These are phyloP conservation scores for Osmerus eperlanus DNA, from an alignment of 2,113 vertebrate genomes.

Conservation along the genomic window DNA sequence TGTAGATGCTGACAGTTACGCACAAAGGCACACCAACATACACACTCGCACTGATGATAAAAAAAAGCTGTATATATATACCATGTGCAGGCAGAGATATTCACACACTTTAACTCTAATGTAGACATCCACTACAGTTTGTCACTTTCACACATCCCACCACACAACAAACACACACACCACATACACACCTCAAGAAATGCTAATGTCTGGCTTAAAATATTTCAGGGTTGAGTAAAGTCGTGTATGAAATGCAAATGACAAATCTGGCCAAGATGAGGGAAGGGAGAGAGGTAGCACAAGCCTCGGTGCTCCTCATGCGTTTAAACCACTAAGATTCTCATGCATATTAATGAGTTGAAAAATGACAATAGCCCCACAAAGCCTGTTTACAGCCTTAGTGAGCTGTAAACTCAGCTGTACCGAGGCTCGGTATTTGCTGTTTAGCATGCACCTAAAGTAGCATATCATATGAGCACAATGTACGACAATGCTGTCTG, in stretches of 20 bases:
- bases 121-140: neutral
- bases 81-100: too few relatives aligned
- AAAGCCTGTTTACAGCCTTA: slow-evolving; percentile 72
- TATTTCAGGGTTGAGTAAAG: slow-evolving; percentile 49
- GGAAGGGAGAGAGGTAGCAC: slow-evolving; percentile 16
- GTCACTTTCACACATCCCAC: neutral
- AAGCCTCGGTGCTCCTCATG: slow-evolving; percentile 51
- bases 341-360: slow-evolving; percentile 76
- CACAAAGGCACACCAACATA: slow-evolving; percentile 12
- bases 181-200: slow-evolving; percentile 7
- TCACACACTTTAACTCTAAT: neutral
- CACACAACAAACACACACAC: neutral
- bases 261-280: slow-evolving; percentile 32
- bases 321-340: slow-evolving; percentile 70
- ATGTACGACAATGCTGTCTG: slow-evolving; percentile 46
- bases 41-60: neutral
- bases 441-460: slow-evolving; percentile 51
- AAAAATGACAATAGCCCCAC: slow-evolving; percentile 74
- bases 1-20: slow-evolving; percentile 17
- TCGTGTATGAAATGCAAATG: slow-evolving; percentile 51
- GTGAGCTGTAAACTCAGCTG: slow-evolving; percentile 46
- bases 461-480: slow-evolving; percentile 58
- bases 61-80: neutral
- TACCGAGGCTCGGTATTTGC: slow-evolving; percentile 63
- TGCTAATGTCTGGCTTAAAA: slow-evolving; percentile 44